These are phyloP conservation scores for Micronisus gabar DNA, from an alignment of 2,113 vertebrate genomes.

Conservation along the genomic window DNA sequence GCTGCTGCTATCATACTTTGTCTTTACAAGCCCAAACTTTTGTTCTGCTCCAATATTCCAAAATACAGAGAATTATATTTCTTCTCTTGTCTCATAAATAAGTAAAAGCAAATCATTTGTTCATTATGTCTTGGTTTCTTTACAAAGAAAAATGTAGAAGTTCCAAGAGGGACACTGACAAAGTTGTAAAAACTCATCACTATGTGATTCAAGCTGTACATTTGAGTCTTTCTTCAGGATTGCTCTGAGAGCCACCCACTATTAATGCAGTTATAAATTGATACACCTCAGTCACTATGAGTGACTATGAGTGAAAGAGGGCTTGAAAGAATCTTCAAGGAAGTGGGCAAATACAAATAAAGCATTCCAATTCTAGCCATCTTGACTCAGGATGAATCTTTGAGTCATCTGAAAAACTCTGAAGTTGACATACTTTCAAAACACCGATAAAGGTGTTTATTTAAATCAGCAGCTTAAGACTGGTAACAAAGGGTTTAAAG, in stretches of 20 bases:
- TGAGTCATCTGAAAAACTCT: no score
- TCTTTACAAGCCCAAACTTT: not conserved
- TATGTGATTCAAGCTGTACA: not conserved
- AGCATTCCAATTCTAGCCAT: no score
- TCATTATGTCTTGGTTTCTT: not conserved
- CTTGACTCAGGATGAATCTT: no score
- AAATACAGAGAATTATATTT: not conserved
- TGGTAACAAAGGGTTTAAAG: no score
- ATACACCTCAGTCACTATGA: not conserved
- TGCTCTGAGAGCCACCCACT: not conserved
- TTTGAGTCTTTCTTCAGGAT: not conserved
- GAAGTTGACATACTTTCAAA: no score
- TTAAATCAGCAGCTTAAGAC: no score
- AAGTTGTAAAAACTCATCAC: not conserved
- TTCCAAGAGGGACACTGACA: not conserved
- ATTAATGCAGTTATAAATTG: not conserved
- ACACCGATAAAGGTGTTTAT: no score
- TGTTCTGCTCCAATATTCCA: not conserved
- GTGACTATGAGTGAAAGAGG: not conserved
- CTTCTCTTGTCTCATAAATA: not conserved
- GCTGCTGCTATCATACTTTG: not conserved
- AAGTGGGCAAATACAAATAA: no score
- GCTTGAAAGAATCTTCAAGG: no score
- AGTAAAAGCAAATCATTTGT: not conserved
- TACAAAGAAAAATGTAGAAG: not conserved